These are phyloP conservation scores for Lithophane leautieri DNA, from an alignment of 2,888 invertebrate species.

Conservation along the genomic window DNA sequence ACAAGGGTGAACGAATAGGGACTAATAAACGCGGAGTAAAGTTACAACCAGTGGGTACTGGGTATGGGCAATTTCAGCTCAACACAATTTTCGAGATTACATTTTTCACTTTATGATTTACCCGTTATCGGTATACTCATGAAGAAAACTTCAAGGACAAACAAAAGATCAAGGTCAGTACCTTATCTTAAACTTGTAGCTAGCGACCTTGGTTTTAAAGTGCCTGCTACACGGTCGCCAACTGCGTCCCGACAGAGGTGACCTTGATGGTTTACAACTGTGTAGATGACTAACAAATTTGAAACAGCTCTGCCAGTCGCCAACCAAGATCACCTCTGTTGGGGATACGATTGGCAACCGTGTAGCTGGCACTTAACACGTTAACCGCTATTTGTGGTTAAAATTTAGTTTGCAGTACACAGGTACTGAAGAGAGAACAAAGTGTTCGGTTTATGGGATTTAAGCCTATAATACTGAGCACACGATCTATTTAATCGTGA, in stretches of 20 bases:
- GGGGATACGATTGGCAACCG: too few relatives aligned
- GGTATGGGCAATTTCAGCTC: background rate
- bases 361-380: slow-evolving; percentile 1
- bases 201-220: background rate
- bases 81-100: background rate
- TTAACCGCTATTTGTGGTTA: slow-evolving; percentile 15
- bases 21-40: background rate
- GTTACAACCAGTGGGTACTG: background rate
- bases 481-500: slow-evolving; percentile 32
- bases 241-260: too few relatives aligned
- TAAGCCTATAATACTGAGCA: slow-evolving; percentile 21
- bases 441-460: slow-evolving; percentile 35
- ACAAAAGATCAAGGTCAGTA: background rate
- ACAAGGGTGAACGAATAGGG: too few relatives aligned
- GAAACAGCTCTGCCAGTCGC: too few relatives aligned
- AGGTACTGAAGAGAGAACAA: slow-evolving; percentile 19
- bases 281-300: too few relatives aligned
- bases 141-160: background rate
- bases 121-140: background rate
- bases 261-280: too few relatives aligned
- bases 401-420: slow-evolving; percentile 14
- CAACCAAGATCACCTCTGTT: too few relatives aligned
- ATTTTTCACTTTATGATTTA: background rate
- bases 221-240: too few relatives aligned
- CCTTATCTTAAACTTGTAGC: background rate